Evolutionary conservation across 53 echinoderm and acorn worm genomes (phyloP), one percentile per base, ranked within the genome.

Genomic region (Zoroaster sp.): DNA sequence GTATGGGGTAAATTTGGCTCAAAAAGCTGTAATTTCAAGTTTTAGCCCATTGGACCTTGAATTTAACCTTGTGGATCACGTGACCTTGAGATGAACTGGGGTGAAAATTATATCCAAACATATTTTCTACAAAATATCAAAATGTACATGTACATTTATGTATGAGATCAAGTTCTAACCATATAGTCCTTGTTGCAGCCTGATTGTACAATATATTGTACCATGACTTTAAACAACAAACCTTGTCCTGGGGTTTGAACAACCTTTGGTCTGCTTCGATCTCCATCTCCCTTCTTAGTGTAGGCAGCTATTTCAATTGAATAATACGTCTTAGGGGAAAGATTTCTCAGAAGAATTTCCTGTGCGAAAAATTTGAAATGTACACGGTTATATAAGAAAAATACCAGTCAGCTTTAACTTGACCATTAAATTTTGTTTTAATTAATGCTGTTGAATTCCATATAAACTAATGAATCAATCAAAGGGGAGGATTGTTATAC

Each of bases 221-320:
- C n/a, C n/a, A n/a, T n/a, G n/a, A n/a, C n/a, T n/a, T n/a, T n/a
- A n/a, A n/a, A n/a, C n/a, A 20, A 52, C 89, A 10, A 78, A 99
- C 99, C 99, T 94, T 96, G 93, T 74, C 99, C 99, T 0, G 91
- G 94, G 0, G 96, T 99, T 59, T 90, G 87, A 23, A 92, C 89
- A 14, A 90, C 53, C 74, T 90, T 90, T 21, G 91, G 72, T 23
- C 91, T 43, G 35, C 94, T 96, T 41, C 93, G 83, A 18, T 82
- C 91, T 15, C 99, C 99, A 68, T 99, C 99, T 28, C 99, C 99
- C 39, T 90, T 93, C 4, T 89, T 72, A 33, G 94, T 99, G 77
- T 91, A 96, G 5, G 99, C 96, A 52, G 87, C 91, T 13, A 99
- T 96, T 86, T 94, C 93, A 13, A 99, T 85, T 21, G 96, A 93